Conservation (phyloP, 1,140 invertebrate species). For the Formica exsecta region DNA sequence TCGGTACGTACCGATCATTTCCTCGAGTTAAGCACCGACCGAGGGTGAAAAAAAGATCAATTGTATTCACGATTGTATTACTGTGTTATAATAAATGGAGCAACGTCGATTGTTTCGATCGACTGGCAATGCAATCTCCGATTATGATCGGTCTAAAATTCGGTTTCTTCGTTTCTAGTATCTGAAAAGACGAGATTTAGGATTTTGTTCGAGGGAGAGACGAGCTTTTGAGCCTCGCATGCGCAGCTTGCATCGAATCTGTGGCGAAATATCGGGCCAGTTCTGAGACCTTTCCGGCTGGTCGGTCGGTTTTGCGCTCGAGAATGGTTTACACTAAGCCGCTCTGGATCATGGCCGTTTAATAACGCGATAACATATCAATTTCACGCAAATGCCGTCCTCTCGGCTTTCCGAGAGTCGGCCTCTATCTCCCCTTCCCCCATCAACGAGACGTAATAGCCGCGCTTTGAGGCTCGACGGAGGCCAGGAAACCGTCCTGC, state of each 20-base stretch:
- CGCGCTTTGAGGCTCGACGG: constrained; percentile 71
- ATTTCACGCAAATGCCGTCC: constrained; percentile 80
- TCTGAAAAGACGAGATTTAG: background rate
- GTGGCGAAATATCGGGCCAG: constrained; percentile 30
- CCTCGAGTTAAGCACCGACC: background rate
- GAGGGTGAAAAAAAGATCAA: constrained; percentile 3
- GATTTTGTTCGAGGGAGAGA: background rate
- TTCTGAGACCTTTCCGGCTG: constrained; percentile 55
- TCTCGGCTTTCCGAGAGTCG: constrained; percentile 53
- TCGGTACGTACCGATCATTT: constrained; percentile 3
- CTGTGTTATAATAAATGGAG: constrained; percentile 55
- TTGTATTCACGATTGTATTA: constrained; percentile 52
- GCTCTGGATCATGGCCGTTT: constrained; percentile 76
- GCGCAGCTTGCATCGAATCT: constrained; percentile 42
- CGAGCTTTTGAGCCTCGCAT: background rate
- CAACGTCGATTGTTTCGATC: constrained; percentile 2
- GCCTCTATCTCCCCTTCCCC: background rate
- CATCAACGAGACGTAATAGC: constrained; percentile 58
- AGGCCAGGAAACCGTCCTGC: constrained; percentile 73
- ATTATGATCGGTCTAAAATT: constrained; percentile 70
- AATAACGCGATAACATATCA: constrained; percentile 84
- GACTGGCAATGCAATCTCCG: constrained; percentile 1
- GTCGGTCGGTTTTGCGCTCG: constrained; percentile 65
- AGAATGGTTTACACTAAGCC: constrained; percentile 78
- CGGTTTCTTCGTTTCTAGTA: constrained; percentile 11